A percentile compares a stretch with the other conserved stretches of the same genome.
Evolutionary conservation across 2,797 vertebrate genomes (phyloP).

Genomic region (Rhinogobio ventralis): DNA sequence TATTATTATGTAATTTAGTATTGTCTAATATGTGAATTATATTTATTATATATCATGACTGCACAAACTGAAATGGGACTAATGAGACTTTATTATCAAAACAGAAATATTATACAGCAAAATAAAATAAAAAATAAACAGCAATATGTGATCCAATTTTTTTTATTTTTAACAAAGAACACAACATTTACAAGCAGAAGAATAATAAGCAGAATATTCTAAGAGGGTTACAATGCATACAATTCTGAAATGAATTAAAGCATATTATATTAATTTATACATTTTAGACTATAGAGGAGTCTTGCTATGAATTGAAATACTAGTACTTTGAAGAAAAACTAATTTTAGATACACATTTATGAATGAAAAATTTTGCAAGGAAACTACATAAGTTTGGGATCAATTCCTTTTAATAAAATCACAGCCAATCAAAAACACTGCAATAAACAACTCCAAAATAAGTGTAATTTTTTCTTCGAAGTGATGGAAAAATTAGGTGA

Average conservation of each 20-base stretch:
- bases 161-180: not conserved
- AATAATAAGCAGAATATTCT: not conserved
- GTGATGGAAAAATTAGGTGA: not conserved
- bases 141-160: not conserved
- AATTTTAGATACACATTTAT: not conserved
- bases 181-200: not conserved
- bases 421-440: not conserved
- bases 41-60: not conserved
- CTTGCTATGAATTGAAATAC: not conserved
- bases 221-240: too few species aligned
- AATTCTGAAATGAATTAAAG: not conserved
- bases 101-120: not conserved
- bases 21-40: not conserved
- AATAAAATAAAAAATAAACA: not conserved
- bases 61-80: not conserved
- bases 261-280: too few species aligned
- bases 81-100: not conserved
- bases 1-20: too few species aligned
- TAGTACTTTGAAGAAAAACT: not conserved
- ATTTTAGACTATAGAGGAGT: not conserved
- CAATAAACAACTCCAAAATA: not conserved
- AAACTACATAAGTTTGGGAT: not conserved
- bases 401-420: not conserved
- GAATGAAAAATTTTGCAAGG: not conserved
- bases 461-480: not conserved